phyloP scores from a whole-genome alignment of 53 echinoderm and acorn worm genomes.

The Holothuria scabra region DNA sequence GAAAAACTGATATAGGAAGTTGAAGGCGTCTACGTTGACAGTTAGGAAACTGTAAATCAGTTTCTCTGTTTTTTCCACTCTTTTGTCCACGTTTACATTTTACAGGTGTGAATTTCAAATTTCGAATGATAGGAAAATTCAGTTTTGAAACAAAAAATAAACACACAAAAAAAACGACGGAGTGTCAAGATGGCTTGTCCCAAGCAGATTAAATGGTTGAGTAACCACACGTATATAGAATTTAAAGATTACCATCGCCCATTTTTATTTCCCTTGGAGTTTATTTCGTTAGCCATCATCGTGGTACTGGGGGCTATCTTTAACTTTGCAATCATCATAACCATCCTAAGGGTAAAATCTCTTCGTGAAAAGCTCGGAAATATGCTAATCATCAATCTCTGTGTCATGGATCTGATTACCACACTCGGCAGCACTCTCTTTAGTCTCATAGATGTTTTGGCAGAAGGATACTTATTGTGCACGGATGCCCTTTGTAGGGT shows the following conservation, averaged over 20 bases:
- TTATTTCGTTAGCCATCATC: background rate
- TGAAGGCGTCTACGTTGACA: no score
- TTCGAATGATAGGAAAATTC: no score
- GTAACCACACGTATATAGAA: background rate
- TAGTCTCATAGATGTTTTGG: conserved; percentile 19
- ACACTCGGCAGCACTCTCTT: conserved; percentile 27
- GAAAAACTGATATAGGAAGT: no score
- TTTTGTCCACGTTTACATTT: no score
- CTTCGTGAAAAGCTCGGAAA: conserved; percentile 7
- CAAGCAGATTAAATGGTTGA: no score
- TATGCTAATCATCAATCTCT: conserved; percentile 17
- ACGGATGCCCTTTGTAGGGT: background rate
- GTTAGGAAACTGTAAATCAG: no score
- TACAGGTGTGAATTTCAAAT: no score
- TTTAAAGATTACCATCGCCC: background rate
- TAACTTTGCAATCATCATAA: background rate
- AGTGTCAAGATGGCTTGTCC: no score
- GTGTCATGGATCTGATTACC: conserved; percentile 31
- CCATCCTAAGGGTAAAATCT: conserved; percentile 3
- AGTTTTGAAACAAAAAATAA: no score
- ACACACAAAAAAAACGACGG: no score
- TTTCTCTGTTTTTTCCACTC: no score
- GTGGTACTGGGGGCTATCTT: background rate
- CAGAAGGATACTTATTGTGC: conserved; percentile 25
- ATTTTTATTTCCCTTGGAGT: background rate